phyloP scores from a whole-genome alignment of 2,797 vertebrate species.

The Sciurus carolinensis region DNA sequence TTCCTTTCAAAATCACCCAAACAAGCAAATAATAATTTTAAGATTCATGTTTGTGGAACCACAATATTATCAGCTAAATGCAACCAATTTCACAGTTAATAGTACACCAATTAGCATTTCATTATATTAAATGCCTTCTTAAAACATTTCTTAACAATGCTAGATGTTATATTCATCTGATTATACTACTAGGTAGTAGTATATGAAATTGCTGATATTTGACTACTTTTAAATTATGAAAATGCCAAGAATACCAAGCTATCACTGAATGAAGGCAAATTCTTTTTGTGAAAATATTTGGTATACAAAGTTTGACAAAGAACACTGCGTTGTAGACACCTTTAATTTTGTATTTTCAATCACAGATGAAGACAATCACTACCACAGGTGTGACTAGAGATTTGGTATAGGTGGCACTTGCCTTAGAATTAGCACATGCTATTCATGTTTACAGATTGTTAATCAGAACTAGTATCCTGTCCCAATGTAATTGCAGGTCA shows the following conservation, averaged over 20 bases:
- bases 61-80: conserved; percentile 60
- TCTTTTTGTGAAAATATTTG: neutral
- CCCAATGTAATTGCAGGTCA: neutral
- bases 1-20: conserved; percentile 40
- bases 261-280: neutral
- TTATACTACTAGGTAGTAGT: neutral
- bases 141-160: conserved; percentile 49
- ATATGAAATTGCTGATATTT: neutral
- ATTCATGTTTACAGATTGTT: neutral
- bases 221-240: neutral
- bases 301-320: neutral
- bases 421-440: neutral
- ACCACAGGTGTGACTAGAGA: neutral
- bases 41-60: conserved; percentile 61
- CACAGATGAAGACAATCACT: neutral
- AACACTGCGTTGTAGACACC: neutral
- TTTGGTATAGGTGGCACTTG: fast-evolving
- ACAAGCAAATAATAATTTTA: conserved; percentile 53
- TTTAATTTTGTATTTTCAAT: neutral
- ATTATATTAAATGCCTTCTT: conserved; percentile 49
- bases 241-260: neutral
- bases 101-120: conserved; percentile 71
- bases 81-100: conserved; percentile 74
- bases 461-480: neutral
- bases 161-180: neutral